Conservation (phyloP, 1,140 invertebrate genomes). For the Hydropsyche tenuis region DNA sequence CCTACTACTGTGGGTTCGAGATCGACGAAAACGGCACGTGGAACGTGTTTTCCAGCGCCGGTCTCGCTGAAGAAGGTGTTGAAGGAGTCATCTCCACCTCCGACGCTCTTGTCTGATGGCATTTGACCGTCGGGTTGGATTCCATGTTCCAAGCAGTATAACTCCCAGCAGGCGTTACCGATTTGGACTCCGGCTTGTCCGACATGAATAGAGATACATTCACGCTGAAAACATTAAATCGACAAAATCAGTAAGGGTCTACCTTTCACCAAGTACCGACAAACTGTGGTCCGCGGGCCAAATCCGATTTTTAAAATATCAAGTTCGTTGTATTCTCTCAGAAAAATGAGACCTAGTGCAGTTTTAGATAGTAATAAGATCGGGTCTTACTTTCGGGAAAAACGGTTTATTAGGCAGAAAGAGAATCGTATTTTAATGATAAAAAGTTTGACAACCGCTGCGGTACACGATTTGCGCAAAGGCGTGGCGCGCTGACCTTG, state of each 20-base stretch:
- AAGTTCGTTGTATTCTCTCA: no score
- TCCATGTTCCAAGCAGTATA: constrained; percentile 83
- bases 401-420: no score
- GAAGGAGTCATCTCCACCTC: constrained; percentile 81
- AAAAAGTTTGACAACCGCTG: no score
- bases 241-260: constrained; percentile 9
- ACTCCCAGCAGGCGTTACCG: constrained; percentile 81
- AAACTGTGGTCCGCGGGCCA: no score
- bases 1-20: constrained; percentile 88
- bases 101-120: constrained; percentile 69
- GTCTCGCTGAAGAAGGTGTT: constrained; percentile 93
- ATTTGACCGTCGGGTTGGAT: constrained; percentile 77
- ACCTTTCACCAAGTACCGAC: no score
- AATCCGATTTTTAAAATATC: no score
- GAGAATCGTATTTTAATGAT: no score
- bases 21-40: constrained; percentile 85
- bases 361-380: no score
- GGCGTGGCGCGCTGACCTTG: not conserved
- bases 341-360: no score
- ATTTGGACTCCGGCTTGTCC: constrained; percentile 78
- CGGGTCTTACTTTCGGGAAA: no score
- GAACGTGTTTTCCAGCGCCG: constrained; percentile 85
- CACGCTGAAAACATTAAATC: constrained; percentile 57
- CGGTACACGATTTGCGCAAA: no score
- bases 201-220: constrained; percentile 77